phyloP scores from a whole-genome alignment of 2,797 vertebrate species.

The Fistularia commersonii region DNA sequence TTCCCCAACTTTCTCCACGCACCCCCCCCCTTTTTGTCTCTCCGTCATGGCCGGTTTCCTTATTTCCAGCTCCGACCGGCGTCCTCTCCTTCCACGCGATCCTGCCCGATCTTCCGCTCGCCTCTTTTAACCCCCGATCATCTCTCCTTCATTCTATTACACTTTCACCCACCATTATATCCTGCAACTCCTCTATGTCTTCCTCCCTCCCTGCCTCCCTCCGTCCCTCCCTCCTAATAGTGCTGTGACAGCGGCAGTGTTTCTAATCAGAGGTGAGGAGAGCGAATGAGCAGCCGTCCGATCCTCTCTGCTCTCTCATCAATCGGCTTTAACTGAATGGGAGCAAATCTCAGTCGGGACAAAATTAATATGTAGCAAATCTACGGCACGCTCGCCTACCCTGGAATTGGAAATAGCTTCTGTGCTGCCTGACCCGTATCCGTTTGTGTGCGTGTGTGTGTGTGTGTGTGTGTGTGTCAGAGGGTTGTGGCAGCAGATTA shows the following conservation, averaged over 20 bases:
- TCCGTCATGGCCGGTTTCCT: too few relatives aligned
- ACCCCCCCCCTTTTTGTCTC: too few relatives aligned
- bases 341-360: slow-evolving; percentile 88
- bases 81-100: too few relatives aligned
- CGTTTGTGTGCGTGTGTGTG: slow-evolving; percentile 8
- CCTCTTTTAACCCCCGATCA: too few relatives aligned
- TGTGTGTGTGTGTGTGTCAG: slow-evolving; percentile 39
- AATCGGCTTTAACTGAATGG: slow-evolving; percentile 98
- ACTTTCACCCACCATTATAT: slow-evolving; percentile 9
- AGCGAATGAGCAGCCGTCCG: slow-evolving; percentile 96
- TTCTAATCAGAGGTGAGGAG: slow-evolving; percentile 99
- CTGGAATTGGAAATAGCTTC: slow-evolving; percentile 85
- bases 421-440: slow-evolving; percentile 63
- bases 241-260: slow-evolving; percentile 87
- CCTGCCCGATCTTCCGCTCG: too few relatives aligned
- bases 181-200: slow-evolving; percentile 5
- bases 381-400: slow-evolving; percentile 78
- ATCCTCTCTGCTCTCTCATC: slow-evolving; percentile 98
- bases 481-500: slow-evolving; percentile 75
- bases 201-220: neutral
- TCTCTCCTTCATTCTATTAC: slow-evolving; percentile 7
- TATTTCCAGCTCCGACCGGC: too few relatives aligned
- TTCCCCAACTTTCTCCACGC: too few relatives aligned
- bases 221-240: slow-evolving; percentile 71
- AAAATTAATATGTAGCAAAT: slow-evolving; percentile 99